A percentile compares a stretch with the other conserved stretches of the same genome.
Evolutionary conservation across 2,888 invertebrate species (phyloP).

Genomic region (Marronus borbonicus): DNA sequence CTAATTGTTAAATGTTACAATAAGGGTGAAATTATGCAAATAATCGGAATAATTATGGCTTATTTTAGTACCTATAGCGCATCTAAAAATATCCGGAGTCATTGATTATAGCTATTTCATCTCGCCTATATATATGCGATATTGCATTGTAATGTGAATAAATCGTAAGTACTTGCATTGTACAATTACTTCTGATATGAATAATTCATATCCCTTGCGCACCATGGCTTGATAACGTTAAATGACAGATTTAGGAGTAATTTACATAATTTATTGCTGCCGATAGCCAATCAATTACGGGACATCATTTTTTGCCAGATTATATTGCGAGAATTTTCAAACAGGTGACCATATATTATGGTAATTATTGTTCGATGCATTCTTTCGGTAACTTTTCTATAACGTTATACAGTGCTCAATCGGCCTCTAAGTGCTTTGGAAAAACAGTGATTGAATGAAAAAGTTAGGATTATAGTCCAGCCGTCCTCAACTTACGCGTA

Average conservation of each 20-base stretch:
- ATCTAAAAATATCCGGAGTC: background rate
- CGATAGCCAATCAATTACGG: conserved; percentile 6
- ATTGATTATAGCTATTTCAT: background rate
- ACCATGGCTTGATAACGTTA: conserved; percentile 13
- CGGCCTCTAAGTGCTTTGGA: too few relatives aligned
- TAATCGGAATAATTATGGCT: too few relatives aligned
- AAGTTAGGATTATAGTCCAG: too few relatives aligned
- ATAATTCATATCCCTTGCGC: conserved; percentile 16
- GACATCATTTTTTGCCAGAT: conserved; percentile 8
- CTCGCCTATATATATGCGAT: background rate
- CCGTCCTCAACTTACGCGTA: too few relatives aligned
- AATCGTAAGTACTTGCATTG: background rate
- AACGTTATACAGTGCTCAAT: background rate
- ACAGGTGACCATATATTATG: conserved; percentile 14
- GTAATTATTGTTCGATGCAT: conserved; percentile 16
- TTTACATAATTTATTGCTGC: conserved; percentile 35
- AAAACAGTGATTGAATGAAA: too few relatives aligned
- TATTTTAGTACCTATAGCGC: too few relatives aligned
- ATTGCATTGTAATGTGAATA: background rate
- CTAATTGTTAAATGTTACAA: too few relatives aligned
- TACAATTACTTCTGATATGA: conserved; percentile 2
- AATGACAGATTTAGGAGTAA: conserved; percentile 24
- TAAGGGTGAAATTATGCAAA: too few relatives aligned
- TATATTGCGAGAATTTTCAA: background rate
- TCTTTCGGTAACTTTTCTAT: conserved; percentile 21